Conservation (phyloP, 2,888 invertebrate genomes). For the Drosophila buzzatii region DNA sequence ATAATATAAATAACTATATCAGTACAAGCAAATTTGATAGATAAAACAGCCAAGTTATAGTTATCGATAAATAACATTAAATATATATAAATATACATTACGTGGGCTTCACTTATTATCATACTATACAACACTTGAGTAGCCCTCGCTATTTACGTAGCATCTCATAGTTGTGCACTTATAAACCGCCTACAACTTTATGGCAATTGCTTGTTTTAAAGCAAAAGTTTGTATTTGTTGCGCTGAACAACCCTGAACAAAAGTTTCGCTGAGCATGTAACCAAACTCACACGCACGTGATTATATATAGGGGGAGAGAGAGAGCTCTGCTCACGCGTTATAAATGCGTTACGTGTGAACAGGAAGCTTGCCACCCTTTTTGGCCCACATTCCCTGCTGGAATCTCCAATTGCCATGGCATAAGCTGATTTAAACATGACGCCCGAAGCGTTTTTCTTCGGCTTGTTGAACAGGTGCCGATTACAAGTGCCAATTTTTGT, state of each 20-base stretch:
- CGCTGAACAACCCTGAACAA: constrained; percentile 53
- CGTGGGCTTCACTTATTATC: too few relatives aligned
- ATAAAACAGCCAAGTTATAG: too few relatives aligned
- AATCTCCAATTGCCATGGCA: constrained; percentile 21
- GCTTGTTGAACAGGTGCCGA: constrained; percentile 79
- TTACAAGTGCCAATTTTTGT: constrained; percentile 74
- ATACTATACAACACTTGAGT: too few relatives aligned
- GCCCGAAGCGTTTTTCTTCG: constrained; percentile 50
- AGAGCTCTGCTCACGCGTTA: constrained; percentile 67
- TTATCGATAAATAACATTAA: too few relatives aligned
- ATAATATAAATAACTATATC: too few relatives aligned
- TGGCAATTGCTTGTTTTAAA: constrained; percentile 42
- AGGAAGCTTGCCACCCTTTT: background rate
- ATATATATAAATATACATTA: too few relatives aligned
- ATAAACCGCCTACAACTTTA: constrained; percentile 9
- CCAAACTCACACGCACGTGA: constrained; percentile 46
- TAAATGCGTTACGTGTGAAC: constrained; percentile 78
- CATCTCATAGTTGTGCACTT: background rate
- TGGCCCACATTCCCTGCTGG: background rate
- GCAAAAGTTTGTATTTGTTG: constrained; percentile 35
- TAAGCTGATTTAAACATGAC: constrained; percentile 56
- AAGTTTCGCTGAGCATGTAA: constrained; percentile 40
- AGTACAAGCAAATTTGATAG: too few relatives aligned
- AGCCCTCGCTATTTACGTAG: background rate
- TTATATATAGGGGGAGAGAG: constrained; percentile 27